Evolutionary conservation across 2,888 invertebrate genomes (phyloP), one percentile per base, ranked within the genome.

Genomic region (Archips xylosteana): DNA sequence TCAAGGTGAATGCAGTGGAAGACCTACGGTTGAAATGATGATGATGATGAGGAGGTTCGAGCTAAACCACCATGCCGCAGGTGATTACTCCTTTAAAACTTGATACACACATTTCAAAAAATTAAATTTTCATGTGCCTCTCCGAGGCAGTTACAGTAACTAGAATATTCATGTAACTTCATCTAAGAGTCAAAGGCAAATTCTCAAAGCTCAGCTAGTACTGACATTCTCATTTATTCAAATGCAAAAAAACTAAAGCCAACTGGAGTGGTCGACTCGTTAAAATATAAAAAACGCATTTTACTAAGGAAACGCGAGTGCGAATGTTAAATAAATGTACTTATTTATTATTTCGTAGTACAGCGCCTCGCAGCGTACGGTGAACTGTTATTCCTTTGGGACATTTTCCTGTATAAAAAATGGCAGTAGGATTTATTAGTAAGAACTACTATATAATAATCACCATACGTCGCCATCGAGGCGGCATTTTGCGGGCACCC

Each of bases 231-330:
- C 65, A 51, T 65, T 49, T 51, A 51, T 63, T 63, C 47, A 51
- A 65, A 65, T 36, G 65, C 15, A 36, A 65, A 65, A 39, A 51
- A 65, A 51, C 36, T 8, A 34, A 49, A 51, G 15, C 39, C 36
- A 39, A 51, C 65, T 15, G 34, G 36, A 51, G 51, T 36, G 49
- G 65, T 12, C 4, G 51, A 65, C 65, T 65, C 51, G 65, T 49
- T 65, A 65, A 65, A 63, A 51, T 47, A 34, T 65, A 51, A 65
- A 65, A 51, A 51, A 36, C 51, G 49, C 32, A 51, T 51, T 51
- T 65, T 51, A 36, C 51, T 51, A 51, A 65, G 65, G 51, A 65
- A 65, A 64, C 13, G 34, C 2, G 36, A 49, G 61, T 39, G 5
- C 10, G 65, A 34, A 51, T 3, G 49, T 65, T 15, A 39, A 36